Base-by-base conservation (phyloP, 2,888 invertebrate genomes). In the Syrphus vitripennis region DNA sequence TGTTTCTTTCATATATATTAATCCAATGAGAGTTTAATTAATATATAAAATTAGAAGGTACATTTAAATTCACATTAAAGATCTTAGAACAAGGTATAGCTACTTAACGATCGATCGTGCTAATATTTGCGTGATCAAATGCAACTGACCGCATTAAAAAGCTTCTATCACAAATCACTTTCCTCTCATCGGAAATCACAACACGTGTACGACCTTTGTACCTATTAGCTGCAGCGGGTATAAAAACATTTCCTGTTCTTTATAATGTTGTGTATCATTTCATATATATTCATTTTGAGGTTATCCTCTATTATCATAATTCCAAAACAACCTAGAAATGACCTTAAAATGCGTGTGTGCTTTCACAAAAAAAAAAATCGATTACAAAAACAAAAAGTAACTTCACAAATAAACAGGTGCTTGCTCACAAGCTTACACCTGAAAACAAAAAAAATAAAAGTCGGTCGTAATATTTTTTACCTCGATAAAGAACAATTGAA, bases 291-390 rank as follows among this genome's bases (percentile, higher is more conserved):
- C 65, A 37, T 80, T 75, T 75, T 70, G 37, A 63, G 69, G 59
- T 74, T 77, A 78, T 70, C 42, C 55, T 81, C 76, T 67, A 81
- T 81, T 84, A 76, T 77, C 21, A 59, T 40, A 77, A 77, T 40
- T 31, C 71, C 40, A 40, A 81, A 29, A 61, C 53, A 84, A 70
- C 80, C 84, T 84, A 80, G 84, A 80, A 80, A 72, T 42, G 84
- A 84, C 84, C 84, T 84, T 81, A 40, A 77, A 67, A 69, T 84
- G 76, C 72, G 84, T 81, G 31, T 71, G 16, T 65, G 81, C 84
- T 84, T 84, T 84, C 84, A 81, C 84, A 40, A 45, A 42, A 42
- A 48, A 69, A 4, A 34, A 53, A 19, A 40, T n/a, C n/a, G n/a
- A n/a, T n/a, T n/a, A 29, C 21, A 48, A 79, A 29, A 45, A 48